These are phyloP conservation scores for Cossypha dichroa DNA, from an alignment of 2,797 vertebrate species.

Conservation along the genomic window DNA sequence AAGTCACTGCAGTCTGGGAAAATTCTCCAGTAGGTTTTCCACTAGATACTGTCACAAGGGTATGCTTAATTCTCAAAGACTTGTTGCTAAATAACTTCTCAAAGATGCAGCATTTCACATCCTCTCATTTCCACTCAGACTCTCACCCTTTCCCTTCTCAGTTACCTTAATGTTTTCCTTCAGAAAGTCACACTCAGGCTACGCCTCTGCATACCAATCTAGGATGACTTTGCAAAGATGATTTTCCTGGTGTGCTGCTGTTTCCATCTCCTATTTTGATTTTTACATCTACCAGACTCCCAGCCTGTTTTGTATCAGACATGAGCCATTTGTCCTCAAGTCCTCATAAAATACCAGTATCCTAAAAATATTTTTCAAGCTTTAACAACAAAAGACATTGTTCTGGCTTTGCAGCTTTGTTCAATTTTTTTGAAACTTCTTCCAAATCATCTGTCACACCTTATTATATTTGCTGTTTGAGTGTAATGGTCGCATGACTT, in stretches of 20 bases:
- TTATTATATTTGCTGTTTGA: background rate
- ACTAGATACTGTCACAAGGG: background rate
- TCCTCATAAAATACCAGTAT: background rate
- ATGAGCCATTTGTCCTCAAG: background rate
- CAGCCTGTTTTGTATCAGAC: background rate
- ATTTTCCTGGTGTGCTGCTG: background rate
- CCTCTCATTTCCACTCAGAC: background rate
- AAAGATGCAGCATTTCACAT: background rate
- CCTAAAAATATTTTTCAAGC: background rate
- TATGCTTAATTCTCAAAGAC: background rate
- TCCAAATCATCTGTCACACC: background rate
- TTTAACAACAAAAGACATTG: background rate
- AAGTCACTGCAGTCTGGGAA: background rate
- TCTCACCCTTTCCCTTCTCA: background rate
- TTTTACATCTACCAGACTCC: background rate
- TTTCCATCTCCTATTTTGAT: background rate
- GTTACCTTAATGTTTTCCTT: background rate
- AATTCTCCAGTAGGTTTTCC: background rate
- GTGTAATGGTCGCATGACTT: background rate
- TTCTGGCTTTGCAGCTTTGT: background rate
- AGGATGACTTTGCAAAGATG: background rate
- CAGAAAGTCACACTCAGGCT: background rate
- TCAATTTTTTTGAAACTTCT: background rate
- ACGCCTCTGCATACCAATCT: background rate
- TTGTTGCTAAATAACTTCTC: background rate